These are phyloP conservation scores for Oegoconia quadripuncta DNA, from an alignment of 2,888 invertebrate genomes.

Conservation along the genomic window DNA sequence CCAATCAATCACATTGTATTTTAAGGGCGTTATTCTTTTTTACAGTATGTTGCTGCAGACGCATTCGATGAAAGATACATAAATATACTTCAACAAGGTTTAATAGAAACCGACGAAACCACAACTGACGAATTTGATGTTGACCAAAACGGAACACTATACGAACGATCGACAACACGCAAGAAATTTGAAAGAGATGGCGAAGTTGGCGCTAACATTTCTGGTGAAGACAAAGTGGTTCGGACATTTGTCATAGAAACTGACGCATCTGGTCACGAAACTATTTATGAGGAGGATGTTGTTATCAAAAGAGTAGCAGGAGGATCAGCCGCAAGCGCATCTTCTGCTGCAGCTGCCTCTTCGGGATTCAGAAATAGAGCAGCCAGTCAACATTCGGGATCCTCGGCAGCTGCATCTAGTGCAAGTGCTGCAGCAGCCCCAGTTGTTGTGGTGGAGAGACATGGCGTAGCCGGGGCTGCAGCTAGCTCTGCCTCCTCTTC, in stretches of 20 bases:
- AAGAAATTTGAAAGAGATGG: slow-evolving; percentile 31
- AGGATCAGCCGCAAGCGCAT: not conserved
- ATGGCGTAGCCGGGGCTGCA: not conserved
- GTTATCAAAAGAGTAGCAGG: slow-evolving; percentile 33
- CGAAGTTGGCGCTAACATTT: slow-evolving; percentile 16
- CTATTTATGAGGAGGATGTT: slow-evolving; percentile 47
- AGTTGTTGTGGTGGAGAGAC: not conserved
- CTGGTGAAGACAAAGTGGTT: slow-evolving; percentile 31
- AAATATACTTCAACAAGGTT: slow-evolving; percentile 19
- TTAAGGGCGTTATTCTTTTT: not conserved
- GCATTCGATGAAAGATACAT: slow-evolving; percentile 22
- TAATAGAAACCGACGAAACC: slow-evolving; percentile 27
- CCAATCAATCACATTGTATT: not conserved
- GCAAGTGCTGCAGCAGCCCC: not conserved
- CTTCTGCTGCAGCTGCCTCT: not conserved
- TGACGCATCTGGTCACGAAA: slow-evolving; percentile 41
- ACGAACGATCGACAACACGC: slow-evolving; percentile 28
- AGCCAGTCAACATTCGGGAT: not conserved
- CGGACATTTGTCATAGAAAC: slow-evolving; percentile 33
- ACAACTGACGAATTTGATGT: slow-evolving; percentile 28
- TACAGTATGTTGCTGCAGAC: slow-evolving; percentile 44
- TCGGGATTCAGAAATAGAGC: not conserved
- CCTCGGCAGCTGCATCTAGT: not conserved
- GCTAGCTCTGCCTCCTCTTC: slow-evolving; percentile 4
- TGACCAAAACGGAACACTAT: slow-evolving; percentile 29